Evolutionary conservation across 1,140 invertebrate genomes (phyloP), one percentile per base, ranked within the genome.

Genomic region (Bemisia tabaci): DNA sequence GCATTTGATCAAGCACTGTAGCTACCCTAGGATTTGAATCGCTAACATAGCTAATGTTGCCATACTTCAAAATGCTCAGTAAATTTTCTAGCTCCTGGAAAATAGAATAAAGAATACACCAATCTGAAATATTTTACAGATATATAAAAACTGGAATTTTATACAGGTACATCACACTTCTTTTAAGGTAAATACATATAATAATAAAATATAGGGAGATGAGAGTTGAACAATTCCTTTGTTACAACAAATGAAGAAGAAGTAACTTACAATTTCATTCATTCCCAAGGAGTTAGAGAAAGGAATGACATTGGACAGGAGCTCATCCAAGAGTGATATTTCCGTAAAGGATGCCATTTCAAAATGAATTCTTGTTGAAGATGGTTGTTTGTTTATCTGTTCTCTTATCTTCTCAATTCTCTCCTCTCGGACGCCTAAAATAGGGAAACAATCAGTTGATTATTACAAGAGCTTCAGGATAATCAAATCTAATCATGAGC

Each of bases 341-440:
- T 94, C 91, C 0, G 86, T 85, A 73, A 90, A 92, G 58, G 90
- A 92, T 17, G 91, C 91, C 87, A 94, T 88, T 76, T 94, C 91
- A 76, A 94, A 94, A 74, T 94, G 91, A 60, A 90, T 83, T 66
- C 85, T 80, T 5, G 88, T 89, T 12, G 78, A 76, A 11, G 68
- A 26, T 1, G 83, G 78, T 66, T 87, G 83, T 60, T 77, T 77
- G 62, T 79, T 77, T 74, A 94, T 84, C 75, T 92, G 84, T 62
- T 83, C 74, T 64, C 83, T 83, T 1, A 93, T 82, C 74, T 85
- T 83, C 5, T 77, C 69, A n/a, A 94, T 73, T 67, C 87, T 81
- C 64, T 79, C 80, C 71, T 81, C 76, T 65, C 87, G 80, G 68
- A 85, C 77, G 71, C 85, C 88, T 87, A 66, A 24, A 76, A 74